Evolutionary conservation across 1,140 invertebrate genomes (phyloP).

Genomic region (Anthonomus grandis): DNA sequence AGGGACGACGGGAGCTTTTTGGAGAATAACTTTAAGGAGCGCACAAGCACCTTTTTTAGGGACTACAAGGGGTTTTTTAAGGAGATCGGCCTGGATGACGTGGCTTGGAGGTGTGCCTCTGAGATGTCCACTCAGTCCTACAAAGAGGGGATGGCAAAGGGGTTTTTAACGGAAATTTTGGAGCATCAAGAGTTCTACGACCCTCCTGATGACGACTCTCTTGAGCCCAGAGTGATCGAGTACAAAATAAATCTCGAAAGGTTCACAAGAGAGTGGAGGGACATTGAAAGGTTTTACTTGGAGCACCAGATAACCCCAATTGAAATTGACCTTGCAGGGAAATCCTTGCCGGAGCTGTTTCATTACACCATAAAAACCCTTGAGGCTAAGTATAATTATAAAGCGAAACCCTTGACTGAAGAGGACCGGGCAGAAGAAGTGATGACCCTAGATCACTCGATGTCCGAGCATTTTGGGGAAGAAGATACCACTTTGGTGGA

Average conservation of each 20-base stretch:
- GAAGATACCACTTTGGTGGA: slow-evolving; percentile 37
- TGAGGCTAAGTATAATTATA: slow-evolving; percentile 31
- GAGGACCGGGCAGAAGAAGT: slow-evolving; percentile 29
- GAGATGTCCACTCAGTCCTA: slow-evolving; percentile 14
- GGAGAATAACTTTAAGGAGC: slow-evolving; percentile 30
- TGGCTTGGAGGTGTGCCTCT: slow-evolving; percentile 32
- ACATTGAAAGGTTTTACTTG: slow-evolving; percentile 48
- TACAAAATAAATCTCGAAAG: slow-evolving; percentile 44
- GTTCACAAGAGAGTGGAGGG: slow-evolving; percentile 49
- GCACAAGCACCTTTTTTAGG: slow-evolving; percentile 25
- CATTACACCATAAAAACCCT: slow-evolving; percentile 38
- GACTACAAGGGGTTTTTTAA: slow-evolving; percentile 38
- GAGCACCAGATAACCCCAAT: slow-evolving; percentile 34
- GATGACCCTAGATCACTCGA: slow-evolving; percentile 30
- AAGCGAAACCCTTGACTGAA: slow-evolving; percentile 33
- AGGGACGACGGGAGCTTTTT: slow-evolving; percentile 51
- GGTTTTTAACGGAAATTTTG: slow-evolving; percentile 28
- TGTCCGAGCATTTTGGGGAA: slow-evolving; percentile 31
- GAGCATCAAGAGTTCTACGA: slow-evolving; percentile 18
- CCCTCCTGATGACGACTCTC: slow-evolving; percentile 4
- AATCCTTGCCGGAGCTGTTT: slow-evolving; percentile 36
- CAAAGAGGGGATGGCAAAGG: slow-evolving; percentile 20
- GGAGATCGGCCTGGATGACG: slow-evolving; percentile 27
- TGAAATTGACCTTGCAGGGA: slow-evolving; percentile 34
- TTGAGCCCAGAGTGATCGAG: slow-evolving; percentile 20